Conservation (phyloP, 64 coral and sea anemone genomes). For the Actinia equina region DNA sequence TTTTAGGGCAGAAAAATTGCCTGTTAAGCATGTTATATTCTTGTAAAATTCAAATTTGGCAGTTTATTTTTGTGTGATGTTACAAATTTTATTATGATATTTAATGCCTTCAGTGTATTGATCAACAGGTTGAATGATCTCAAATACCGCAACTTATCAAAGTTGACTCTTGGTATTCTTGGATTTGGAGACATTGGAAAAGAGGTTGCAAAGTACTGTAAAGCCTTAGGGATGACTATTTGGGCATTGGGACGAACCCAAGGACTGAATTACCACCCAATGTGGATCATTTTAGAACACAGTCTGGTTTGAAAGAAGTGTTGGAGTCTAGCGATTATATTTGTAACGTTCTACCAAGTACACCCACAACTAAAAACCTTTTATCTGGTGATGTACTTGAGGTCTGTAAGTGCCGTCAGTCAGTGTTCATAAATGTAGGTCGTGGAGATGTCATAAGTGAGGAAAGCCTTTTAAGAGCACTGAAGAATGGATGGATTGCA, state of each 20-base stretch:
- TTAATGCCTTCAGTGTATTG: not conserved
- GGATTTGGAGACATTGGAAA: slow-evolving; percentile 85
- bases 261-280: slow-evolving; percentile 16
- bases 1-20: too few relatives aligned
- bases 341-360: slow-evolving; percentile 86
- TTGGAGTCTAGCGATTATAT: slow-evolving; percentile 88
- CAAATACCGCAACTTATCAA: slow-evolving; percentile 43
- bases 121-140: not conserved
- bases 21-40: too few relatives aligned
- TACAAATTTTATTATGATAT: too few relatives aligned
- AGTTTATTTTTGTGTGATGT: too few relatives aligned
- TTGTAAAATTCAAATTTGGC: too few relatives aligned
- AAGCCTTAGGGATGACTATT: slow-evolving; percentile 75
- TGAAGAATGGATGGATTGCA: slow-evolving; percentile 77
- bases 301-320: slow-evolving; percentile 39
- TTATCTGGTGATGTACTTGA: slow-evolving; percentile 75
- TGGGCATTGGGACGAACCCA: slow-evolving; percentile 54
- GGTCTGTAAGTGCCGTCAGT: slow-evolving; percentile 27
- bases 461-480: slow-evolving; percentile 61
- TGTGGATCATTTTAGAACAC: slow-evolving; percentile 64
- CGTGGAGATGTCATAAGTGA: slow-evolving; percentile 78
- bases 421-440: slow-evolving; percentile 82
- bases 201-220: slow-evolving; percentile 64
- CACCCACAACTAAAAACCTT: slow-evolving; percentile 60
- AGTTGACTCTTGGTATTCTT: slow-evolving; percentile 83